Evolutionary conservation across 2,113 vertebrate genomes (phyloP).

Genomic region (Crotalus tigris): DNA sequence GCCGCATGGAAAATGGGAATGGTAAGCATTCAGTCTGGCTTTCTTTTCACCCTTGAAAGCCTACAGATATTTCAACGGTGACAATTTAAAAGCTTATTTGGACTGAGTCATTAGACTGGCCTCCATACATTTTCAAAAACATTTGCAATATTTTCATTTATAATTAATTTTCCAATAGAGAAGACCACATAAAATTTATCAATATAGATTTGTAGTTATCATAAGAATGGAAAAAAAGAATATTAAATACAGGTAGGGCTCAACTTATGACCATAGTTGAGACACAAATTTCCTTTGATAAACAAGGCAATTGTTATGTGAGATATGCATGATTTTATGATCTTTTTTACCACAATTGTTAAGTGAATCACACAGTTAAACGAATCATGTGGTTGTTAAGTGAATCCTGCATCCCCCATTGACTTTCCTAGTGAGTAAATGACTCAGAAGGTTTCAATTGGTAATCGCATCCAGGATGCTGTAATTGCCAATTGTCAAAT

Average conservation of each 20-base stretch:
- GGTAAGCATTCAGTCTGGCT: slow-evolving; percentile 14
- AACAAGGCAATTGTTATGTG: neutral
- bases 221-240: neutral
- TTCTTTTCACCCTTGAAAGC: slow-evolving; percentile 14
- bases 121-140: neutral
- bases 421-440: neutral
- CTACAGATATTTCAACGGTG: neutral
- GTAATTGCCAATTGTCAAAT: neutral
- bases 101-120: neutral
- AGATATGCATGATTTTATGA: neutral
- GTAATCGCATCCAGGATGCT: neutral
- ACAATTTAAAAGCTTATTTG: slow-evolving; percentile 17
- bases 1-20: neutral
- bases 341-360: neutral
- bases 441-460: neutral
- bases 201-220: neutral
- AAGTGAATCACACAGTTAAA: neutral
- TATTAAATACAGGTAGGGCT: neutral
- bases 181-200: neutral
- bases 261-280: neutral
- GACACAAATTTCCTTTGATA: neutral
- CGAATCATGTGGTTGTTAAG: neutral
- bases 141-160: neutral
- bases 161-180: neutral
- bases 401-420: neutral